Conservation (phyloP, 1,140 invertebrate species). For the Patella vulgata region DNA sequence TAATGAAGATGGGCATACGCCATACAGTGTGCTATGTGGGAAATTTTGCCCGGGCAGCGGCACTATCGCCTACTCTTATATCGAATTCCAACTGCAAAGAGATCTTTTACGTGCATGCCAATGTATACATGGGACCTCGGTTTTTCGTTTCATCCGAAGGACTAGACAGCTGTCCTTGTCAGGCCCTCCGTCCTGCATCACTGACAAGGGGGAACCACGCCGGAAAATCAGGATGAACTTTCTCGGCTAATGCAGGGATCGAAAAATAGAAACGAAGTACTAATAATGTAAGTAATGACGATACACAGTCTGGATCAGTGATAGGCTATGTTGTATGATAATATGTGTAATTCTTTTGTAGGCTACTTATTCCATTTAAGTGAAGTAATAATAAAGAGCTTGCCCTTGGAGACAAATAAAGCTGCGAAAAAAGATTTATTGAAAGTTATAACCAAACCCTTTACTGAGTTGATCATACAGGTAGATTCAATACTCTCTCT, state of each 20-base stretch:
- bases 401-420: constrained; percentile 43
- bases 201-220: too few relatives aligned
- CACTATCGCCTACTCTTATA: too few relatives aligned
- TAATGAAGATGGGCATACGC: too few relatives aligned
- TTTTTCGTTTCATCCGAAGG: constrained; percentile 61
- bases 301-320: neutral
- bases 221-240: constrained; percentile 57
- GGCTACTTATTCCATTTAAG: constrained; percentile 66
- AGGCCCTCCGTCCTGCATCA: too few relatives aligned
- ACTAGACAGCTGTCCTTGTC: too few relatives aligned
- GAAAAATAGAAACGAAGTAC: constrained; percentile 6
- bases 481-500: constrained; percentile 63
- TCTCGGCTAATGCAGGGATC: constrained; percentile 36
- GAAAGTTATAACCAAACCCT: constrained; percentile 68
- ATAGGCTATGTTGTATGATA: neutral
- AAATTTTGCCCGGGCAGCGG: too few relatives aligned
- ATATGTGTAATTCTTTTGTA: constrained; percentile 25
- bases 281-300: neutral
- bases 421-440: constrained; percentile 62
- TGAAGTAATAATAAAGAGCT: constrained; percentile 53
- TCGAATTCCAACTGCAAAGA: too few relatives aligned
- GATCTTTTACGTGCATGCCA: too few relatives aligned
- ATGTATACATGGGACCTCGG: too few relatives aligned
- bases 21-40: too few relatives aligned
- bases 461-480: constrained; percentile 68